Evolutionary conservation across 92 coral and sea anemone genomes (phyloP).

Genomic region (Siderastrea radians): DNA sequence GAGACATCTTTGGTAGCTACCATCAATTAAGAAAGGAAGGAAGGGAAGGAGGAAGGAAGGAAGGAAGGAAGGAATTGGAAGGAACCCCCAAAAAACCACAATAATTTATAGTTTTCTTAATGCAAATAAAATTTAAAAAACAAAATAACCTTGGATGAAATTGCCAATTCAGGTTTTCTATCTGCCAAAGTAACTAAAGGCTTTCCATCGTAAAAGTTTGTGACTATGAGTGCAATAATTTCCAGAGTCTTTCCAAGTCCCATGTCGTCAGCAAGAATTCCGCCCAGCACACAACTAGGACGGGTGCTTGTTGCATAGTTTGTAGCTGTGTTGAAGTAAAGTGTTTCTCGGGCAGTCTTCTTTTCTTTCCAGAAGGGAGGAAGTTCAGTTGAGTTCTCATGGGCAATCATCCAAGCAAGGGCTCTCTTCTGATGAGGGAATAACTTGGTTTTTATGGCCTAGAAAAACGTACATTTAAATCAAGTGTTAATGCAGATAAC

Average conservation of each 20-base stretch:
- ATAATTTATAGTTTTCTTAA: not conserved
- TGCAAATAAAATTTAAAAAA: not conserved
- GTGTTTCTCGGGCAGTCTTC: slow-evolving; percentile 54
- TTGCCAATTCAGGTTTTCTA: slow-evolving; percentile 5
- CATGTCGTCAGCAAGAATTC: slow-evolving; percentile 91
- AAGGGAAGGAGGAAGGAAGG: too few relatives aligned
- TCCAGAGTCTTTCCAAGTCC: slow-evolving; percentile 90
- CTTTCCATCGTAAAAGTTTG: slow-evolving; percentile 79
- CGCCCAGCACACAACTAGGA: slow-evolving; percentile 79
- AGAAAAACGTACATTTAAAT: not conserved
- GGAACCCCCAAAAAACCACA: not conserved
- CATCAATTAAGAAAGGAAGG: too few relatives aligned
- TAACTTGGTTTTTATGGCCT: slow-evolving; percentile 80
- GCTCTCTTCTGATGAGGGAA: slow-evolving; percentile 86
- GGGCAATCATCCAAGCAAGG: slow-evolving; percentile 87
- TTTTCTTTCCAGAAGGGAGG: slow-evolving; percentile 88
- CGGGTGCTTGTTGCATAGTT: slow-evolving; percentile 71
- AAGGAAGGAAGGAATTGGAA: too few relatives aligned
- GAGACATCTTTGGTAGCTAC: too few relatives aligned
- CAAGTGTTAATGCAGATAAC: too few relatives aligned
- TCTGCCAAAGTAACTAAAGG: slow-evolving; percentile 80
- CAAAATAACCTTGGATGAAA: slow-evolving; percentile 4
- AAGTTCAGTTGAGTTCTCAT: slow-evolving; percentile 74
- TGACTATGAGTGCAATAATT: slow-evolving; percentile 75
- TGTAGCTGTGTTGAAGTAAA: slow-evolving; percentile 84